These are phyloP conservation scores for Rugalucina vietnamica DNA, from an alignment of 2,888 invertebrate genomes.

Conservation along the genomic window DNA sequence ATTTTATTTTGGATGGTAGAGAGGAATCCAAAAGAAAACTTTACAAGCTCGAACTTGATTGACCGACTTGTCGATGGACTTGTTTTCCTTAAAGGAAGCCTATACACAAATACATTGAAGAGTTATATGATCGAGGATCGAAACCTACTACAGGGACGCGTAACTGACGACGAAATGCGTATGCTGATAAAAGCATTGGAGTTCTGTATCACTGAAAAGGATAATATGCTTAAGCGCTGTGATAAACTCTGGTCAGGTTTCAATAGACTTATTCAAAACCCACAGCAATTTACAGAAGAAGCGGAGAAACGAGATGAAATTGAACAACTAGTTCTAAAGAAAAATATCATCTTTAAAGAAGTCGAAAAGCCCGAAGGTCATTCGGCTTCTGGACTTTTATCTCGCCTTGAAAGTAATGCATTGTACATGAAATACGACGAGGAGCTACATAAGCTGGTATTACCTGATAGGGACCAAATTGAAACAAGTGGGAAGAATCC, in stretches of 20 bases:
- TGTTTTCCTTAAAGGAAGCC: background rate
- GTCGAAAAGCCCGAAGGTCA: constrained; percentile 4
- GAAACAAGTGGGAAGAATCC: background rate
- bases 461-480: background rate
- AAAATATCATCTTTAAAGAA: constrained; percentile 19
- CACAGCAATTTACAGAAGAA: background rate
- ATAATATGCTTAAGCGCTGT: background rate
- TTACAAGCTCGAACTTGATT: background rate
- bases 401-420: background rate
- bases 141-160: background rate
- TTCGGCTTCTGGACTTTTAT: background rate
- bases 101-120: background rate
- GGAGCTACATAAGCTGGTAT: background rate
- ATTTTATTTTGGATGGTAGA: background rate
- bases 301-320: constrained; percentile 21
- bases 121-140: background rate
- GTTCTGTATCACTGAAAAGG: background rate
- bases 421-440: background rate
- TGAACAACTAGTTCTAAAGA: constrained; percentile 19
- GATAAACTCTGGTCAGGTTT: background rate
- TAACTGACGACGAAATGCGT: background rate
- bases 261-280: background rate
- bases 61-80: background rate
- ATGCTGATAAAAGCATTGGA: background rate
- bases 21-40: background rate